Base-by-base conservation (phyloP, 2,797 vertebrate species). In the Sciaenops ocellatus region DNA sequence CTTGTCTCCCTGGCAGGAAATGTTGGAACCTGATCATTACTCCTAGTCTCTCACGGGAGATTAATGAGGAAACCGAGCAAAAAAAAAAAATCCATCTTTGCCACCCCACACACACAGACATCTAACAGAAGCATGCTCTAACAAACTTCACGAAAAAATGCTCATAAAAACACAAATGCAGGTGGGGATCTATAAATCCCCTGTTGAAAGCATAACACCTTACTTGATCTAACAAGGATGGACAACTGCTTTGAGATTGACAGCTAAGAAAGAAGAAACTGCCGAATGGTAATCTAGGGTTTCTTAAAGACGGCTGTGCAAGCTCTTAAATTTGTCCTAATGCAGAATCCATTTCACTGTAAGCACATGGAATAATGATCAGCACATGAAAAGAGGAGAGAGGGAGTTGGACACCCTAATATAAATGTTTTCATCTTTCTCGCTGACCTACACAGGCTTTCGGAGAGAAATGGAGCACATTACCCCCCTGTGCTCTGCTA, bases 1-100 rank as follows among this genome's bases (percentile, higher is more conserved):
- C 88, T 93, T 80, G 93, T 94, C 93, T 95, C 93, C 85, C 92
- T 92, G 90, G 89, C 94, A 95, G 94, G 94, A 95, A 95, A 94
- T 85, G 90, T 93, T 94, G 94, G 94, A 95, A 95, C 93, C 90
- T 89, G 91, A 95, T 95, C 94, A 91, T 90, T 88, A 92, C 90
- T 93, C 89, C 82, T 47, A 80, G 85, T 87, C 89, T 93, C 94
- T 93, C 93, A 86, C 18, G 85, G 93, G 94, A 95, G 93, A 93
- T 94, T 94, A 94, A 93, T 87, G 87, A 91, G 92, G 91, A 94
- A 94, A 88, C 83, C 20, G 57, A 82, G 74, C 34, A 67, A 78
- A 79, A 80, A 63, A 55, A 64, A 73, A 81, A 86, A 90, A 88
- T 76, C 69, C 70, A 84, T 85, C 80, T 82, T 65, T 81, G 60